Evolutionary conservation across 2,888 invertebrate genomes (phyloP), one percentile per base, ranked within the genome.

Genomic region (Noctua comes): DNA sequence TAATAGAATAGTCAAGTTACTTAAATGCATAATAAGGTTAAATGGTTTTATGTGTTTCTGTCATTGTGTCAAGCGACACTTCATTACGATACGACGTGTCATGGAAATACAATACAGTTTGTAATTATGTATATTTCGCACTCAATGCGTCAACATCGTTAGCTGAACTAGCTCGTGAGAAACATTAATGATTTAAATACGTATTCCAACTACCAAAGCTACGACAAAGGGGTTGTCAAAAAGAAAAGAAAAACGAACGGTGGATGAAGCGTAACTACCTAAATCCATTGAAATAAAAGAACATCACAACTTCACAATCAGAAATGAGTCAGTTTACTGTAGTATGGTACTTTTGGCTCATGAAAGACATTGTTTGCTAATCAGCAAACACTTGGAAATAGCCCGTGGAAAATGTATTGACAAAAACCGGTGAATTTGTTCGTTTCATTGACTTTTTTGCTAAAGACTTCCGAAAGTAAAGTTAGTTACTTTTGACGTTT

Each of bases 1-100:
- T 70, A 59, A 69, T 69, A 76, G 64, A 69, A 69, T 76, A 76
- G 16, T 68, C 48, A 76, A 68, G 54, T 68, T 51, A 82, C 73
- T 66, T 73, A 73, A 72, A 86, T 72, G n/a, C 46, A 68, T 76
- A 73, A 82, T 76, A 68, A 73, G 48, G 18, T 73, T 59, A 68
- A 76, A 77, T 62, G 76, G 40, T 66, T 82, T 59, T 36, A 43
- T 48, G 36, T 74, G 68, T 76, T 73, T 74, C 36, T 76, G 68
- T 66, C 54, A 69, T 72, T 84, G 31, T 78, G 51, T 46, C 68
- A 76, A 51, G 18, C 70, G 57, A 81, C 72, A 73, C 40, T 59
- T 43, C 51, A 76, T 71, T 73, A 83, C 46, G 27, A 62, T 68
- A 64, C 31, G 31, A 10, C 13, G 46, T 43, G 68, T 46, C 36